A percentile compares a stretch with the other conserved stretches of the same genome.
phyloP scores from a whole-genome alignment of 2,888 invertebrate species.

The Clostera curtula region DNA sequence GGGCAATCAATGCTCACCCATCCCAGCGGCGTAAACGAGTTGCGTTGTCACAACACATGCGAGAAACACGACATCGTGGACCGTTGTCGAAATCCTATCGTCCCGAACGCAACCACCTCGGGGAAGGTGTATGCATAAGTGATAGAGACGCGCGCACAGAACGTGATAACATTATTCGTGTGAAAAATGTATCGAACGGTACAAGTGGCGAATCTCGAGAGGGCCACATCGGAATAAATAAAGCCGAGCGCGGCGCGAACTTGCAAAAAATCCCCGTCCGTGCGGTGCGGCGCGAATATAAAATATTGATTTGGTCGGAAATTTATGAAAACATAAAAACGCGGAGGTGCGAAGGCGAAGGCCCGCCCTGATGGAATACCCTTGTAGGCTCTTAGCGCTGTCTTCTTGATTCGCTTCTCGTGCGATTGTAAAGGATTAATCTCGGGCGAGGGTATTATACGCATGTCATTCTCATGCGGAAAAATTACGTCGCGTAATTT shows the following conservation, averaged over 20 bases:
- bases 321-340: conserved; percentile 72
- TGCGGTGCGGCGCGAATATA: conserved; percentile 55
- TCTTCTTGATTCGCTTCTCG: conserved; percentile 28
- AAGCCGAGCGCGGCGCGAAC: conserved; percentile 39
- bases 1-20: conserved; percentile 35
- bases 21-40: too few relatives aligned
- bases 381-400: conserved; percentile 35
- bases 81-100: conserved; percentile 1
- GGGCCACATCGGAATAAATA: conserved; percentile 52
- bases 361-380: conserved; percentile 49
- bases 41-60: too few relatives aligned
- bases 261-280: conserved; percentile 50
- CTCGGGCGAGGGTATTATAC: conserved; percentile 22
- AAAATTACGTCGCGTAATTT: conserved; percentile 28
- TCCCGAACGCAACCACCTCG: conserved; percentile 6
- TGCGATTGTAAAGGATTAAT: conserved; percentile 29
- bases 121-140: conserved; percentile 26
- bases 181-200: conserved; percentile 60
- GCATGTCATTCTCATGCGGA: conserved; percentile 23
- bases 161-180: conserved; percentile 61
- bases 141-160: conserved; percentile 29
- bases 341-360: conserved; percentile 44
- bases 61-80: too few relatives aligned
- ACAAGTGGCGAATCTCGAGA: conserved; percentile 53
- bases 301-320: conserved; percentile 67